A percentile compares a stretch with the other conserved stretches of the same genome.
phyloP scores from a whole-genome alignment of 2,888 invertebrate species.

The Taphrorychus bicolor region DNA sequence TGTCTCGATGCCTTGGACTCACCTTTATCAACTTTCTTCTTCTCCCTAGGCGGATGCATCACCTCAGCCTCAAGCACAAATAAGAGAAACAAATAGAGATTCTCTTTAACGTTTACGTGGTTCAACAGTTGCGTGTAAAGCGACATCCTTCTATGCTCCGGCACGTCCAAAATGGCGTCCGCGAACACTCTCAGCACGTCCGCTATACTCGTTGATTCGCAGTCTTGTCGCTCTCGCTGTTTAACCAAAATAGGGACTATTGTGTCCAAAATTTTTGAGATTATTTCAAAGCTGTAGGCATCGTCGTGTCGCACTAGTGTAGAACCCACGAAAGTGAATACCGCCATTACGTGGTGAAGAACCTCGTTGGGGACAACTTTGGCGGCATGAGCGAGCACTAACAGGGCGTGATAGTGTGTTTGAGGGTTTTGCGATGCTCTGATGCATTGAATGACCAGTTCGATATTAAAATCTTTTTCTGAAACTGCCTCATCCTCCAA shows the following conservation, averaged over 20 bases:
- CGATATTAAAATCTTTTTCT: constrained; percentile 68
- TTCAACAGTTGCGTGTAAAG: constrained; percentile 81
- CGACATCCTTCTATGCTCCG: constrained; percentile 86
- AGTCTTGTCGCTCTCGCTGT: constrained; percentile 52
- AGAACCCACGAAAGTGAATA: constrained; percentile 98
- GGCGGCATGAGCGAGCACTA: constrained; percentile 82
- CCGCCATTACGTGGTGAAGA: constrained; percentile 91
- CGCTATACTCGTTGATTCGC: constrained; percentile 58
- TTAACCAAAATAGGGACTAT: constrained; percentile 80
- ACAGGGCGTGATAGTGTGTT: constrained; percentile 92
- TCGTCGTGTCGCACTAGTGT: constrained; percentile 93
- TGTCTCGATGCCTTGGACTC: too few species aligned
- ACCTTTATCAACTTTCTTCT: constrained; percentile 41
- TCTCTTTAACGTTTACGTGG: constrained; percentile 70
- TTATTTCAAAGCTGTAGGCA: constrained; percentile 93
- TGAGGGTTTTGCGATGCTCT: constrained; percentile 92
- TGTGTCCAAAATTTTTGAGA: constrained; percentile 87
- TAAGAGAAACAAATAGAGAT: constrained; percentile 76
- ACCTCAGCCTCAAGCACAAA: constrained; percentile 77
- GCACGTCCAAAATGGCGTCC: constrained; percentile 89
- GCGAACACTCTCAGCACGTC: constrained; percentile 88
- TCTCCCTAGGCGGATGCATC: constrained; percentile 61
- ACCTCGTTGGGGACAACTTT: constrained; percentile 82
- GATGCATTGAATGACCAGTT: constrained; percentile 86
- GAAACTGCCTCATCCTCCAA: constrained; percentile 64